Base-by-base conservation (phyloP, 2,797 vertebrate species). In the Darevskia mixta region DNA sequence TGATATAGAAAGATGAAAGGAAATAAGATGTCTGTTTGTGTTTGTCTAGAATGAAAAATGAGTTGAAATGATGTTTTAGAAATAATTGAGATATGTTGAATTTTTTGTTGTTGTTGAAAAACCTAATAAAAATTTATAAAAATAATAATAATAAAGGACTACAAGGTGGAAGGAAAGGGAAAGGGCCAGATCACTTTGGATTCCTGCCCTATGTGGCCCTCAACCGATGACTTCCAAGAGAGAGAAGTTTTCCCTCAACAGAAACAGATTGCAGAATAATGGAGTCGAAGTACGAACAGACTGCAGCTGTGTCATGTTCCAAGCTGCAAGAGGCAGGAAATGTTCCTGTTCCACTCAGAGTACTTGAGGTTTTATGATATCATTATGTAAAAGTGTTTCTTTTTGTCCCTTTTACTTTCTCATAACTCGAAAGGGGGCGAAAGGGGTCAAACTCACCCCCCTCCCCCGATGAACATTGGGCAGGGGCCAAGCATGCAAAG, bases 401-500 rank as follows among this genome's bases (percentile, higher is more conserved):
- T 55, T 81, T 85, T 79, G 49, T 23, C 69, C 58, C 4, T 11
- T 25, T 0, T 1, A n/a, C 77, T 11, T 3, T 86, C 72, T 77
- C 58, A 35, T 82, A 86, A 86, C 2, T 92, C 86, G 87, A 27
- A 85, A 87, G 72, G 2, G 35, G 11, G 64, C 35, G 80, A 25
- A 64, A 18, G 35, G 49, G 69, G 71, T 86, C 17, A n/a, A 13
- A 10, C 32, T 88, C 64, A 23, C 64, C 61, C 64, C 23, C 64
- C 35, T 4, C 15, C 5, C 32, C 4, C 45, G 87, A 45, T 84
- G 43, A 66, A 72, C 75, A 45, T 84, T 88, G 92, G 80, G 32
- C 76, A 61, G 85, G 81, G 23, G 69, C 82, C 91, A 93, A 73
- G 88, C 90, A 85, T 35, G n/a, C 88, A 86, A 92, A 91, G 86